Base-by-base conservation (phyloP, 2,888 invertebrate genomes). In the Melanargia galathea region DNA sequence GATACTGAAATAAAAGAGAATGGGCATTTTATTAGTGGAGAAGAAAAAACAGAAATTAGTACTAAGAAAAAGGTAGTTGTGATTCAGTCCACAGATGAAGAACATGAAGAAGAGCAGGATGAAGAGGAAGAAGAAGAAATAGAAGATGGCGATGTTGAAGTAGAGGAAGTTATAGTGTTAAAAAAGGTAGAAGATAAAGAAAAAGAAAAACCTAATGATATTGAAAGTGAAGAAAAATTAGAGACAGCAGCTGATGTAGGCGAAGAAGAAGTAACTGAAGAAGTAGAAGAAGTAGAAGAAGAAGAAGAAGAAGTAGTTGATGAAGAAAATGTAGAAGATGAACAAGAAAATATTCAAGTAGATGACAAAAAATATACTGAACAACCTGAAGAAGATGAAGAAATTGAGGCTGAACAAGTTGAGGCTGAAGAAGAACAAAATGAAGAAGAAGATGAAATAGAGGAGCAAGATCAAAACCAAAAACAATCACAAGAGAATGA, bases 51-150 rank as follows among this genome's bases (percentile, higher is more conserved):
- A 20, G 86, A 87, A 70, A 79, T 80, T 2, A 82, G 77, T 11
- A 81, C 81, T 6, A 82, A 81, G n/a, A 84, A 86, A 69, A 87
- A 87, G 66, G 82, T 87, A 6, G 80, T 85, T 0, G 74, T 87
- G 16, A 75, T 83, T 30, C 79, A 88, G 72, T 77, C 81, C 18
- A 69, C 69, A 45, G 63, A 61, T 10, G 64, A 71, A 66, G 70
- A 72, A 60, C 71, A 73, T 38, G 75, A 74, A 56, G 73, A 71
- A 55, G 73, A 71, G 59, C 64, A 70, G 16, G 75, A 74, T 64
- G 74, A 79, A 54, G 77, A 77, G 65, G 76, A 79, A 46, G 71
- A 74, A 60, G 77, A 77, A 48, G 76, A 74, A 60, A 76, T 75
- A 52, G 77, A 74, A 63, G 79, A 74, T 62, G 78, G 75, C 63